Conservation (phyloP, 1,140 invertebrate genomes). For the Atta texana region DNA sequence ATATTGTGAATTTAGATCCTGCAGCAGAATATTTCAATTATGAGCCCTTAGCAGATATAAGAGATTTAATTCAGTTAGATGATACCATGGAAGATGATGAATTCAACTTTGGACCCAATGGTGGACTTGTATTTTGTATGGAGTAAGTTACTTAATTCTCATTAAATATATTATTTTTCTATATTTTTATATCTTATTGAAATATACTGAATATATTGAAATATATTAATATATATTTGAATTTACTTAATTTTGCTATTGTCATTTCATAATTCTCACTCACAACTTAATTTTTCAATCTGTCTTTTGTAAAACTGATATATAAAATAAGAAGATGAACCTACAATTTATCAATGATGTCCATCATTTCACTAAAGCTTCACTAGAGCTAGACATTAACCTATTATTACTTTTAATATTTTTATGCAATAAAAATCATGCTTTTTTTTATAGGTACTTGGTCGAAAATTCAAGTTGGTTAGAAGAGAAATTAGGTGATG, state of each 20-base stretch:
- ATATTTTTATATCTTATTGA: neutral
- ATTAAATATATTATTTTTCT: neutral
- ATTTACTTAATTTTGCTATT: neutral
- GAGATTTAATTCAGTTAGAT: conserved; percentile 97
- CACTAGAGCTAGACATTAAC: neutral
- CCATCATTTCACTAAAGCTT: neutral
- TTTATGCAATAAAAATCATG: conserved; percentile 24
- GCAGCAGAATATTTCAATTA: conserved; percentile 99
- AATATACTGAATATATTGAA: too few species aligned
- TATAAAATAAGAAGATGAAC: neutral
- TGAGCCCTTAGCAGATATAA: conserved; percentile 94
- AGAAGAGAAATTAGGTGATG: conserved; percentile 92
- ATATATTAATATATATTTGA: too few species aligned
- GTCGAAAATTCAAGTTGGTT: conserved; percentile 97
- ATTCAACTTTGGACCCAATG: conserved; percentile 98
- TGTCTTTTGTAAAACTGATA: neutral
- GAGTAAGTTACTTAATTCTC: conserved; percentile 89
- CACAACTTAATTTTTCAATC: neutral
- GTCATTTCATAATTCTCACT: neutral
- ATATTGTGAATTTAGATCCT: conserved; percentile 98
- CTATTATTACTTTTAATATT: conserved; percentile 9
- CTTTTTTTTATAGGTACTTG: conserved; percentile 89
- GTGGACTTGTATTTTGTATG: conserved; percentile 98
- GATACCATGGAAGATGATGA: conserved; percentile 99
- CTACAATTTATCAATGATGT: neutral